These are phyloP conservation scores for Nyctibius bracteatus DNA, from an alignment of 2,113 vertebrate species.

Conservation along the genomic window DNA sequence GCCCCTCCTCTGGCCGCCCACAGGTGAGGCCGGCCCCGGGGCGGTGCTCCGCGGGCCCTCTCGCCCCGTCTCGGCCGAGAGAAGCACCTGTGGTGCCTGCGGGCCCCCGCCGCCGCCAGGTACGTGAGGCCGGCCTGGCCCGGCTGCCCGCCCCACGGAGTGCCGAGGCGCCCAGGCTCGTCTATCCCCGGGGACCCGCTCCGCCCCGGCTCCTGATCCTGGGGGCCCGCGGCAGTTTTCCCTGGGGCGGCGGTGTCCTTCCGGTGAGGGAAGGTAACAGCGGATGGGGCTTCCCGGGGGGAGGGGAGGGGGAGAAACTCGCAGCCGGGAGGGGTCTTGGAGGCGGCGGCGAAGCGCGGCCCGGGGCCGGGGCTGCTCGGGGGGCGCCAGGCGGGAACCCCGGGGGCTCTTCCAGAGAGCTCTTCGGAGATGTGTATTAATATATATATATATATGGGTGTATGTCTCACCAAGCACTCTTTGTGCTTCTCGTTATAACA, in stretches of 20 bases:
- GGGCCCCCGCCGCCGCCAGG: background rate
- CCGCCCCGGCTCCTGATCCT: background rate
- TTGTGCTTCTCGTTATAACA: accelerated
- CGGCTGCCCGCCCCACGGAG: too few relatives aligned
- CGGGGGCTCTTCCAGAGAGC: too few relatives aligned
- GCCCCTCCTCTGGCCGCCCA: background rate
- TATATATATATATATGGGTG: accelerated
- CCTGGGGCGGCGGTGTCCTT: background rate
- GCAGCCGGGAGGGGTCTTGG: background rate
- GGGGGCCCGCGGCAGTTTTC: background rate
- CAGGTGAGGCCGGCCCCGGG: background rate
- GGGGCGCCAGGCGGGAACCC: background rate
- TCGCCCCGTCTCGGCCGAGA: background rate
- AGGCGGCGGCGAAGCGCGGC: background rate
- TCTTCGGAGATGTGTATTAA: accelerated
- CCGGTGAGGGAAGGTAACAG: background rate
- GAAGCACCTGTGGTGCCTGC: background rate
- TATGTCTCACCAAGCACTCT: accelerated
- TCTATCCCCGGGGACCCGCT: too few relatives aligned
- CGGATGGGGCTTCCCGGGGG: background rate
- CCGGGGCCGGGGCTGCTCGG: background rate
- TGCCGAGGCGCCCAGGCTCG: background rate
- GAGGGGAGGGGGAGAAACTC: background rate
- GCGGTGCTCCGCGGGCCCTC: background rate
- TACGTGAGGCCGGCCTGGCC: background rate